Conservation (phyloP, 2,888 invertebrate genomes). For the Thalpophila matura region DNA sequence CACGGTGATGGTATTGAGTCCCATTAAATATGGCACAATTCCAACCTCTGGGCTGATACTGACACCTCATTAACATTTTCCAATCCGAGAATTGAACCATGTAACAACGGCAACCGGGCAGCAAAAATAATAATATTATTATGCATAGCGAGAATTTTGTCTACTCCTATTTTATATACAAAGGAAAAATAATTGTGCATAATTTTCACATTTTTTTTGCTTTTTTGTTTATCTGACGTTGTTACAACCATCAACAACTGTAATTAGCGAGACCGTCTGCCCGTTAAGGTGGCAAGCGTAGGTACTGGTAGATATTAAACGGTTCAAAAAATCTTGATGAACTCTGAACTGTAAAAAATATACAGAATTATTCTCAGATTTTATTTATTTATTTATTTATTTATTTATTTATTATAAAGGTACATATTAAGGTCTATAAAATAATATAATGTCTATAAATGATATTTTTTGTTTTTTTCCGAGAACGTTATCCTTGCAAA, state of each 20-base stretch:
- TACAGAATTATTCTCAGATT: too few species aligned
- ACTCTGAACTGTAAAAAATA: not conserved
- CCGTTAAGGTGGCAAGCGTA: not conserved
- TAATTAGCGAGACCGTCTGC: slow-evolving; percentile 14
- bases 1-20: not conserved
- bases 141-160: not conserved
- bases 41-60: not conserved
- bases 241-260: not conserved
- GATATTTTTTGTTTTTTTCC: slow-evolving; percentile 2
- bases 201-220: too few species aligned
- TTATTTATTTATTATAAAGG: too few species aligned
- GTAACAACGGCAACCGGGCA: not conserved
- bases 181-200: slow-evolving; percentile 1
- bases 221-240: slow-evolving; percentile 26
- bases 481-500: slow-evolving; percentile 12
- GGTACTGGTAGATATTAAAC: not conserved
- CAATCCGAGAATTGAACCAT: not conserved
- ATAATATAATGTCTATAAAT: too few species aligned
- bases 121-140: not conserved
- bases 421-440: too few species aligned
- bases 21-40: slow-evolving; percentile 1
- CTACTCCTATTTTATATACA: slow-evolving; percentile 1
- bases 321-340: not conserved
- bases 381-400: too few species aligned
- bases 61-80: not conserved